Conservation (phyloP, 2,888 invertebrate genomes). For the Caenorhabditis sp. region DNA sequence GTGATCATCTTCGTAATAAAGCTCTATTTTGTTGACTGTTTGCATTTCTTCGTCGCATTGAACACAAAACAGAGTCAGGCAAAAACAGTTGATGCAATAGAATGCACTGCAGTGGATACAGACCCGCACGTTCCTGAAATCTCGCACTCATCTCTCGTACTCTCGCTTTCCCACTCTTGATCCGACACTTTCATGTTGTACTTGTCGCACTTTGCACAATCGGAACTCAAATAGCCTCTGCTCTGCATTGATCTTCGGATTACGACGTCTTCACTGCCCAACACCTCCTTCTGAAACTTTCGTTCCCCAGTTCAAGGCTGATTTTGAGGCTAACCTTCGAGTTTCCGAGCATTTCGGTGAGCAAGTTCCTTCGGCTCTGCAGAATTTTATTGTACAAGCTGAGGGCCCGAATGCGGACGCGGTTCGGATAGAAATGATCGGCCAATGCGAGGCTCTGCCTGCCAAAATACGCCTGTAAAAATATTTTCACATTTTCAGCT, state of each 20-base stretch:
- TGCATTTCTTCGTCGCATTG: conserved; percentile 63
- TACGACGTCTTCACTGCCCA: conserved; percentile 57
- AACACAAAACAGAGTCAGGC: conserved; percentile 41
- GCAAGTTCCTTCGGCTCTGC: conserved; percentile 55
- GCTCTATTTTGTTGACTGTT: conserved; percentile 48
- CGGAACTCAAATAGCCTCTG: conserved; percentile 56
- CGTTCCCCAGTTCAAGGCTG: too few relatives aligned
- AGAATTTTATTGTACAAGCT: conserved; percentile 67
- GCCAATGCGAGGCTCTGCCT: conserved; percentile 68
- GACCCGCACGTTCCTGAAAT: conserved; percentile 67
- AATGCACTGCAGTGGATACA: conserved; percentile 68
- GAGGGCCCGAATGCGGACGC: conserved; percentile 66
- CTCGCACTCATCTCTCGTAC: too few relatives aligned
- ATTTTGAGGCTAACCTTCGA: conserved; percentile 5
- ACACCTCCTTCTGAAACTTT: conserved; percentile 26
- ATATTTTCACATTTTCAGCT: too few relatives aligned
- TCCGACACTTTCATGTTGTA: conserved; percentile 65
- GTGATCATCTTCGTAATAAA: conserved; percentile 54
- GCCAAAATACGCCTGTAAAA: conserved; percentile 62
- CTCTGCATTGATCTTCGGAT: conserved; percentile 58
- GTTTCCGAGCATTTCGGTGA: conserved; percentile 53
- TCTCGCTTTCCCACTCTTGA: conserved; percentile 65
- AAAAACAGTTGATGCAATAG: conserved; percentile 73
- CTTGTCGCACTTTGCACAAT: conserved; percentile 65
- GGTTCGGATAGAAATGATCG: conserved; percentile 67